phyloP scores from a whole-genome alignment of 2,113 vertebrate genomes.

The Lynx canadensis region DNA sequence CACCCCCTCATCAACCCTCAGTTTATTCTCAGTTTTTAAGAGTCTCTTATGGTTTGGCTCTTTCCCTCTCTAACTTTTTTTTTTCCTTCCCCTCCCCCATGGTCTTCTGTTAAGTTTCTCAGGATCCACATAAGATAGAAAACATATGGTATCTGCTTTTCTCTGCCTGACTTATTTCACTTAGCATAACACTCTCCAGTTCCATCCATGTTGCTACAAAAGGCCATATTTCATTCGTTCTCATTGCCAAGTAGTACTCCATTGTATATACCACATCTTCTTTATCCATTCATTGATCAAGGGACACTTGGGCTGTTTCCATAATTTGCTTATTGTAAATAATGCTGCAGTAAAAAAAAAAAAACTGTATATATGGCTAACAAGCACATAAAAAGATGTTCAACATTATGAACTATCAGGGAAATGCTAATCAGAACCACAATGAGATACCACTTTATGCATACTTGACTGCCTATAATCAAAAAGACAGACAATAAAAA shows the following conservation, averaged over 20 bases:
- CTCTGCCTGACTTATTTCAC: background rate
- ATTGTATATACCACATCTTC: background rate
- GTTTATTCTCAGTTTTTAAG: too few species aligned
- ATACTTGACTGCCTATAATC: background rate
- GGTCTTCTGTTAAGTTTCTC: too few species aligned
- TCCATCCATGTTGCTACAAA: background rate
- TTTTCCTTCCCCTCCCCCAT: too few species aligned
- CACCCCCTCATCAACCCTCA: too few species aligned
- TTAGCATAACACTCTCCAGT: background rate
- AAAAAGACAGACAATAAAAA: background rate
- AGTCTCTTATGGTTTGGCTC: too few species aligned
- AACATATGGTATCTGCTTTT: too few species aligned
- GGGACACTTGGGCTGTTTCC: background rate
- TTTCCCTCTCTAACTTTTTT: too few species aligned
- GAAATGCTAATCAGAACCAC: background rate
- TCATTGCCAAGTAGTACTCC: background rate
- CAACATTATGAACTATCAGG: background rate
- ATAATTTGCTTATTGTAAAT: background rate
- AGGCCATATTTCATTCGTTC: background rate
- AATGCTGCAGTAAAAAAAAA: background rate
- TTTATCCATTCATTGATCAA: background rate
- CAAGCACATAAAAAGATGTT: background rate
- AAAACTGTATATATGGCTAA: background rate
- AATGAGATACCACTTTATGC: background rate
- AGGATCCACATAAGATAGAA: too few species aligned